Evolutionary conservation across 2,888 invertebrate genomes (phyloP), one percentile per base, ranked within the genome.

Genomic region (Lasioglossum figueresi): DNA sequence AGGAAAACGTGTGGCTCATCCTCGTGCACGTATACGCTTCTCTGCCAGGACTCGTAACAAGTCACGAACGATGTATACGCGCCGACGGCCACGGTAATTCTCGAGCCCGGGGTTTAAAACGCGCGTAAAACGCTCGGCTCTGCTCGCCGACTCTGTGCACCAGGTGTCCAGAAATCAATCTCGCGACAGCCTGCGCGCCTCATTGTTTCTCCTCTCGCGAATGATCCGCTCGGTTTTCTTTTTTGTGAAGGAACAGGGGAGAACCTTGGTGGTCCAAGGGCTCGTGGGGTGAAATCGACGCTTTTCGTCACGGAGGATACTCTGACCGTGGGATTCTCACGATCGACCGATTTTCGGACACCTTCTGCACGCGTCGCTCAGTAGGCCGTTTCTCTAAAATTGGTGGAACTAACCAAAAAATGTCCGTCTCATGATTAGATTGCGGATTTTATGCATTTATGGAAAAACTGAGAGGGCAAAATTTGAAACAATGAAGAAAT

Each of bases 121-220:
- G 86, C 88, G 88, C 86, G 89, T 88, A 90, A 90, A 89, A 85
- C 87, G 63, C 86, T 88, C 84, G 23, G 1, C 70, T 5, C n/a
- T 12, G n/a, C 12, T n/a, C n/a, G 2, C 12, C 56, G 63, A 5
- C 63, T 27, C 48, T 84, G 88, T 80, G 88, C 85, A 89, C 88
- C 86, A 91, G 90, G 89, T 91, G 90, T 92, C 90, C 87, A 88
- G 84, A 88, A 92, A 90, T 88, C 86, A 85, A 84, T 88, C 88
- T 85, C 76, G 71, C 40, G 77, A 75, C 79, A 63, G 75, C 23
- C 43, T 12, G 37, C 16, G 19, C 52, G 34, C 80, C 79, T 34
- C 87, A 84, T 87, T 87, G 83, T 83, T 77, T 83, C 70, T 4
- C 3, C 72, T 40, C n/a, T 31, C n/a, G 37, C 72, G n/a, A 34